These are phyloP conservation scores for Streblospio benedicti DNA, from an alignment of 1,140 invertebrate genomes.

Conservation along the genomic window DNA sequence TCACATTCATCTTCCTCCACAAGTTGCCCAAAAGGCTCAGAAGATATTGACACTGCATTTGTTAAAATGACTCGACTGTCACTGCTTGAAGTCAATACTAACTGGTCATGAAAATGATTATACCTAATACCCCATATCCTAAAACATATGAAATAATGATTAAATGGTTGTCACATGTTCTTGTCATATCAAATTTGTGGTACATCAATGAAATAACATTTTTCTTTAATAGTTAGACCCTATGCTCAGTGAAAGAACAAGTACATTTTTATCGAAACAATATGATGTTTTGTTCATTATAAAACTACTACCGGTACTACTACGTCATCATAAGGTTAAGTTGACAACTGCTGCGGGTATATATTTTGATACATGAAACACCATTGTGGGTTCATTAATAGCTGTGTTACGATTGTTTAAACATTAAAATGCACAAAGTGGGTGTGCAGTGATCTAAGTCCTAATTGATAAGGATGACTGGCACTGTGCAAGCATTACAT, in stretches of 20 bases:
- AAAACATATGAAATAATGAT: constrained; percentile 23
- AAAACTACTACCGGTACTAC: too few species aligned
- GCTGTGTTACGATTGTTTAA: too few species aligned
- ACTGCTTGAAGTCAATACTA: constrained; percentile 87
- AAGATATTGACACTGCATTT: constrained; percentile 77
- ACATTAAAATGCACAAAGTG: too few species aligned
- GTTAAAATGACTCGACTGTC: constrained; percentile 84
- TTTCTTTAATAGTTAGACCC: background rate
- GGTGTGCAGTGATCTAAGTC: too few species aligned
- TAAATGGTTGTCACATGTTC: constrained; percentile 2
- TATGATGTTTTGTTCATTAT: too few species aligned
- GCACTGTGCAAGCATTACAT: too few species aligned
- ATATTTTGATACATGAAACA: too few species aligned
- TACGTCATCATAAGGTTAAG: too few species aligned
- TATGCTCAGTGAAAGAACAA: background rate
- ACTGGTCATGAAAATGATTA: constrained; percentile 93
- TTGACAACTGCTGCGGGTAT: too few species aligned
- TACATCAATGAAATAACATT: background rate
- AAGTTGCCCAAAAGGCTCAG: constrained; percentile 60
- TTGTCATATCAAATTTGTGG: constrained; percentile 5
- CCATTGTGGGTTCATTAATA: too few species aligned
- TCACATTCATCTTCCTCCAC: constrained; percentile 50
- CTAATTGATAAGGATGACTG: too few species aligned
- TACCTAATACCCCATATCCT: constrained; percentile 88
- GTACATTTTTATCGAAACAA: too few species aligned